Conservation (phyloP, 2,797 vertebrate species). For the Distichodus sexfasciatus region DNA sequence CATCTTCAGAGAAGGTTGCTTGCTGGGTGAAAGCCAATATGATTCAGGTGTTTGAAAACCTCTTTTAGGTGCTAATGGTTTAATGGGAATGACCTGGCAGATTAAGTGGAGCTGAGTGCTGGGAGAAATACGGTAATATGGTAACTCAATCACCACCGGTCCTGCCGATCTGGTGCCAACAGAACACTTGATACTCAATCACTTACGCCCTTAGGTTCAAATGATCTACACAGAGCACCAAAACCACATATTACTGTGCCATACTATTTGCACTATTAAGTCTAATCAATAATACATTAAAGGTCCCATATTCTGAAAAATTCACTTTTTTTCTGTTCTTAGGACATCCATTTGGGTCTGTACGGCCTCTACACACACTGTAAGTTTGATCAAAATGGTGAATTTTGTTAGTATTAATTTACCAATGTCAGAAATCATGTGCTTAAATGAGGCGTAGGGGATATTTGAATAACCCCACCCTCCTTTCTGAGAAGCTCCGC, state of each 20-base stretch:
- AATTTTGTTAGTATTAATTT: too few relatives aligned
- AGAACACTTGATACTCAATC: conserved; percentile 57
- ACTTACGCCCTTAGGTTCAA: conserved; percentile 45
- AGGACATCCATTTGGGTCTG: too few relatives aligned
- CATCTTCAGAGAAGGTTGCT: background rate
- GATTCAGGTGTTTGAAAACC: background rate
- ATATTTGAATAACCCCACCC: too few relatives aligned
- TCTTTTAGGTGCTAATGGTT: background rate
- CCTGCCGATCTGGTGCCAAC: conserved; percentile 45
- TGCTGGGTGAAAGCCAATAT: background rate
- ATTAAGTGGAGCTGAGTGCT: conserved; percentile 37
- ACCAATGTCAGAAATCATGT: too few relatives aligned
- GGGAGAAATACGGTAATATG: conserved; percentile 65
- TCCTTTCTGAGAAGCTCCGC: too few relatives aligned
- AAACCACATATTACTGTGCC: background rate
- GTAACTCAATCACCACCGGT: conserved; percentile 70
- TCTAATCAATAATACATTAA: too few relatives aligned
- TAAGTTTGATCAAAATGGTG: too few relatives aligned
- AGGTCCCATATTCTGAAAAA: too few relatives aligned
- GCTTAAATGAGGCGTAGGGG: too few relatives aligned
- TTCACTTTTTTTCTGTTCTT: too few relatives aligned
- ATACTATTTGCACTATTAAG: background rate
- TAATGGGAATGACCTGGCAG: background rate
- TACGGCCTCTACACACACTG: too few relatives aligned
- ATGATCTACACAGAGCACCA: conserved; percentile 14